Evolutionary conservation across 2,888 invertebrate species (phyloP), one percentile per base, ranked within the genome.

Genomic region (Agrotis segetum): DNA sequence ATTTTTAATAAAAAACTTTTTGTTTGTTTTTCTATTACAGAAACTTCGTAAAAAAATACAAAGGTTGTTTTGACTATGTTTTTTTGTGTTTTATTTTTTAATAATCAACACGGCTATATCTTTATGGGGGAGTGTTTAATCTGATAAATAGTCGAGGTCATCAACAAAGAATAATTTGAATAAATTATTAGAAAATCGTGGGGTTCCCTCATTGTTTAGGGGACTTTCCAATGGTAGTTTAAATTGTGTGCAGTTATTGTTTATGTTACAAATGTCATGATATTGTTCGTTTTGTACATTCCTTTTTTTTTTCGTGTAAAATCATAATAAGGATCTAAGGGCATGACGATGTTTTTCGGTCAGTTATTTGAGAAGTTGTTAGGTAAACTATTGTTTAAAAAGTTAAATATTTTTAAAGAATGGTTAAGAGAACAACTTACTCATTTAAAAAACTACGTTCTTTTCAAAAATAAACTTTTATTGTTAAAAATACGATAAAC

Each of bases 71-170:
- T 29, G 52, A 19, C 9, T 46, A 3, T 29, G 49, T 19, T 52
- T 53, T 62, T 78, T 56, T 64, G 46, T 60, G 50, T 59, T 67
- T 29, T 66, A 24, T 67, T 73, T 77, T 64, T 59, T 66, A 50
- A 66, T 83, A 77, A 77, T 72, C 71, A 82, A 77, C 72, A 59
- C 40, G 40, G 58, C 44, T 66, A 71, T 79, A 81, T 83, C 82
- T 79, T 60, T 50, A 76, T 66, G 49, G 52, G 63, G 74, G 74
- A 68, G 47, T 67, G 70, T 64, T 69, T 62, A 73, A 77, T 82
- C 74, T 67, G 82, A 83, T 82, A 77, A 72, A 53, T 56, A 67
- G 34, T 60, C 82, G 58, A 79, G 71, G 82, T 82, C 73, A 67
- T 77, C 73, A 77, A 59, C 80, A 55, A 59, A 52, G 67, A 75